These are phyloP conservation scores for Austrolebias charrua DNA, from an alignment of 2,797 vertebrate genomes.

Conservation along the genomic window DNA sequence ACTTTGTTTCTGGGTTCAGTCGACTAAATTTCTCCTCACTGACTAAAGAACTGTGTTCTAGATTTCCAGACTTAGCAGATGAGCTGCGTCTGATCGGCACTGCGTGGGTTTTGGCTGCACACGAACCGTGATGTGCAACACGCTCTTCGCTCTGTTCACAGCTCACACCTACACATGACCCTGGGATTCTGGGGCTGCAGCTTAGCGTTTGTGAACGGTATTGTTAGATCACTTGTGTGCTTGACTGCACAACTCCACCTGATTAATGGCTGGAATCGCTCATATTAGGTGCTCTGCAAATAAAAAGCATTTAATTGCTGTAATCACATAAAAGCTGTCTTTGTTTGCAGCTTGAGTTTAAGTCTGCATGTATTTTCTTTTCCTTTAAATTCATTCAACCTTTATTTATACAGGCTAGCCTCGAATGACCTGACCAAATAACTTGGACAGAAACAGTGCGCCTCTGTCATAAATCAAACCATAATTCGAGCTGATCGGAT, in stretches of 20 bases:
- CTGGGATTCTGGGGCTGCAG: constrained; percentile 46
- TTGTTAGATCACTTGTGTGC: constrained; percentile 34
- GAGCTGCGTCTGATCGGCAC: constrained; percentile 57
- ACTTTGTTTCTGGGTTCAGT: constrained; percentile 9
- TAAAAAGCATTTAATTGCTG: constrained; percentile 36
- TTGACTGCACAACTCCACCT: constrained; percentile 43
- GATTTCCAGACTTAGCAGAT: constrained; percentile 61
- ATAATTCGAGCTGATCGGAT: no score
- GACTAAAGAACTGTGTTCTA: constrained; percentile 27
- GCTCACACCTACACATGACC: constrained; percentile 69
- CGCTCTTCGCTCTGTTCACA: constrained; percentile 42
- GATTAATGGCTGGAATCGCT: constrained; percentile 16
- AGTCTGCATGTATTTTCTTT: constrained; percentile 40
- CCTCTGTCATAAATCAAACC: not conserved
- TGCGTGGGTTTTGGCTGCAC: constrained; percentile 62
- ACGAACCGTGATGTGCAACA: constrained; percentile 49
- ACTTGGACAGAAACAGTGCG: constrained; percentile 9
- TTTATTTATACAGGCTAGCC: no score
- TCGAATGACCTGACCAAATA: constrained; percentile 48
- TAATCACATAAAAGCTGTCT: constrained; percentile 38
- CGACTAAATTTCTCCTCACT: constrained; percentile 15
- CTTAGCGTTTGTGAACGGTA: constrained; percentile 39
- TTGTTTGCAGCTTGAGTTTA: constrained; percentile 31
- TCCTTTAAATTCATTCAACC: no score
- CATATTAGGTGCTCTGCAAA: constrained; percentile 27